Base-by-base conservation (phyloP, 2,797 vertebrate genomes). In the Eulemur coronatus region DNA sequence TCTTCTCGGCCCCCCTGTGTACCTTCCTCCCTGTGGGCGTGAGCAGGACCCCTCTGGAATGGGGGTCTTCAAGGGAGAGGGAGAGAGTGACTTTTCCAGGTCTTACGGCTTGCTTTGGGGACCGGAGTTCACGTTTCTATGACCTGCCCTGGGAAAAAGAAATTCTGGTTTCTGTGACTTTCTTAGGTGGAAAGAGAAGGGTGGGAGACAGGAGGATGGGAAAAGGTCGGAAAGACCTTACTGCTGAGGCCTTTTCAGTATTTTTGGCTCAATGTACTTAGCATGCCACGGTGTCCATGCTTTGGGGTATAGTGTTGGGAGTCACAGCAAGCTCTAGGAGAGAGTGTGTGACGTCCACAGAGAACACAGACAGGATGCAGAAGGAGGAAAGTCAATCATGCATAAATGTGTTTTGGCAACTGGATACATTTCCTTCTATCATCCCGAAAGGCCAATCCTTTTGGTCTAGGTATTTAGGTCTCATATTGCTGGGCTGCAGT, bases 291-390 rank as follows among this genome's bases (percentile, higher is more conserved):
- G 52, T 38, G 26, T 33, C 22, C 22, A 4, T 13, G 7, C 43
- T 24, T 30, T 59, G 72, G 11, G 13, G 18, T n/a, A 30, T 59
- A 13, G 18, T 57, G 30, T 55, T 43, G 12, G 46, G 52, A 43
- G 63, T 41, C 43, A 20, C 26, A 35, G 0, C 9, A 50, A n/a
- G 43, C 24, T 2, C 43, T 1, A 1, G 20, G 33, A 35, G 63
- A 41, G 9, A 26, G 18, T 35, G 2, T 9, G 35, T 0, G 12
- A 5, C 4, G 1, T 26, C 79, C 30, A 46, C 0, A 0, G 75
- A 20, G 5, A 52, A 22, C 9, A 26, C 26, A 59, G 6, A 48
- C n/a, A 41, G 18, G 65, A 50, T 26, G 15, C 13, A 65, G 18
- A 52, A n/a, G 59, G 73, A 63, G 61, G 26, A 28, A 87, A n/a